Evolutionary conservation across 2,888 invertebrate genomes (phyloP).

Genomic region (Drosophila falleni): DNA sequence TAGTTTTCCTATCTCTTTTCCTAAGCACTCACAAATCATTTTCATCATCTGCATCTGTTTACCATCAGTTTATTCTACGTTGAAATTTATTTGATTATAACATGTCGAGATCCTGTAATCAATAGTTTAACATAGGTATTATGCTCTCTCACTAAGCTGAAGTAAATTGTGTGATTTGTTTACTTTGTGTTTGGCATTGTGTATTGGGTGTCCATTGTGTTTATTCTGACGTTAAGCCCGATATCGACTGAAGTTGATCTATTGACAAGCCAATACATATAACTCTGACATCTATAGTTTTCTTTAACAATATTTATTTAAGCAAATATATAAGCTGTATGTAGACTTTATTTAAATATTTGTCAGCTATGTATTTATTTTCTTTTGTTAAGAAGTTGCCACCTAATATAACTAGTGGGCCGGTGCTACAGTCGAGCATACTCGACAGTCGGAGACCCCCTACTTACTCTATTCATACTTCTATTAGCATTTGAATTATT

Average conservation of each 20-base stretch:
- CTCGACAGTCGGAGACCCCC: no score
- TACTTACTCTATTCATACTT: no score
- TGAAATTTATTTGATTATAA: constrained; percentile 22
- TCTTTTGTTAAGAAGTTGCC: neutral
- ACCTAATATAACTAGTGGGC: no score
- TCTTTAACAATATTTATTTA: constrained; percentile 4
- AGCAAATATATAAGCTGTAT: neutral
- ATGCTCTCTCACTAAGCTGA: neutral
- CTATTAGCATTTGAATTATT: no score
- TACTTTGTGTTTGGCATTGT: constrained; percentile 25
- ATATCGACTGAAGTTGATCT: constrained; percentile 15
- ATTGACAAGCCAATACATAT: constrained; percentile 2
- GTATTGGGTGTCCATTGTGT: constrained; percentile 14
- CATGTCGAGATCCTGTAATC: constrained; percentile 10
- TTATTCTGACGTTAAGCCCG: constrained; percentile 2
- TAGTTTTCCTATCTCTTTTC: constrained; percentile 6
- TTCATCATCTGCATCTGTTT: constrained; percentile 31
- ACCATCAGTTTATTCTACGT: constrained; percentile 13
- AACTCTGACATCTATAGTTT: constrained; percentile 14
- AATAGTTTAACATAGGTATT: constrained; percentile 32
- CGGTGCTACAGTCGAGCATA: no score
- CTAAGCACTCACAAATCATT: constrained; percentile 11
- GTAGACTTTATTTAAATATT: neutral
- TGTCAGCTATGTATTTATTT: neutral
- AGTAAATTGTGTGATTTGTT: constrained; percentile 29